A percentile compares a stretch with the other conserved stretches of the same genome.
These are phyloP conservation scores for Etheostoma cragini DNA, from an alignment of 2,113 vertebrate genomes.

Conservation along the genomic window DNA sequence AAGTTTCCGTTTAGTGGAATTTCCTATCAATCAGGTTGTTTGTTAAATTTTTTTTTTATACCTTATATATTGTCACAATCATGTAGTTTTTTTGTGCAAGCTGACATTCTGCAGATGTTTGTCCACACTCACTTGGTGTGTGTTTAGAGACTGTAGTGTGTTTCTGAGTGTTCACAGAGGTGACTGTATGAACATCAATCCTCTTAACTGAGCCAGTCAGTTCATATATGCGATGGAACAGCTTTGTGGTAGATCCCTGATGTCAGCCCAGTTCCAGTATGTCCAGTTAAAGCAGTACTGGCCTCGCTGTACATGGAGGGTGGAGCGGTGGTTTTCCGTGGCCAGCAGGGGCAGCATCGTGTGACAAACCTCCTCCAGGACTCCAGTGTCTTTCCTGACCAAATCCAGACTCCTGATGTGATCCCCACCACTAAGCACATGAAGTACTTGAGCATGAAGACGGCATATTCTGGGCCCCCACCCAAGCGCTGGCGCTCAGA, in stretches of 20 bases:
- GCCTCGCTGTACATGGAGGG: conserved; percentile 87
- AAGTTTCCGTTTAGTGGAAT: not conserved
- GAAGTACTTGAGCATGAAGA: conserved; percentile 99
- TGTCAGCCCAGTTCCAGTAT: conserved; percentile 82
- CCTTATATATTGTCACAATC: conserved; percentile 4
- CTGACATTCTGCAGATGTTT: not conserved
- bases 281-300: conserved; percentile 86
- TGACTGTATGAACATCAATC: not conserved
- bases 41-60: not conserved
- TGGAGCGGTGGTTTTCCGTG: conserved; percentile 83
- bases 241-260: conserved; percentile 92
- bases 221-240: conserved; percentile 85
- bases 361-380: conserved; percentile 92
- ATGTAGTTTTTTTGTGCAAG: conserved; percentile 1
- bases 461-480: conserved; percentile 89
- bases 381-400: conserved; percentile 95
- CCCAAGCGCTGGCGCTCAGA: conserved; percentile 81
- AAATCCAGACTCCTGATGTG: conserved; percentile 98
- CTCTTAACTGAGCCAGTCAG: not conserved
- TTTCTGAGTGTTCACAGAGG: not conserved
- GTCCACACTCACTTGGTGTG: not conserved
- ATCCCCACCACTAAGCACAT: conserved; percentile 98
- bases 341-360: conserved; percentile 88
- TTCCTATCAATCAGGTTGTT: not conserved
- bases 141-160: not conserved